Evolutionary conservation across 2,797 vertebrate species (phyloP).

Genomic region (Peromyscus eremicus): DNA sequence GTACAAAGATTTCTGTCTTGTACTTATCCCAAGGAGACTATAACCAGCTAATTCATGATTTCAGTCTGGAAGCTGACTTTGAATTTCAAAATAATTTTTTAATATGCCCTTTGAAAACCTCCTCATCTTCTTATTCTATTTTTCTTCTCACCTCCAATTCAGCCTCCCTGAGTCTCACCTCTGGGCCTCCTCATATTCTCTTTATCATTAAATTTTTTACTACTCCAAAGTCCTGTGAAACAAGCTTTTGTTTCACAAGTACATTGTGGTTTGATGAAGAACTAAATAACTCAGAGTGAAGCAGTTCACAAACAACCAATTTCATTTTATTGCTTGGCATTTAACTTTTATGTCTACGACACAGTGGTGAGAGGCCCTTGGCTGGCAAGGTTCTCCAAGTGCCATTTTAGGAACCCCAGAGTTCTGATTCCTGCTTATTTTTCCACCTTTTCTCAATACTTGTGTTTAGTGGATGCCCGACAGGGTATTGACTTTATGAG

Average conservation of each 20-base stretch:
- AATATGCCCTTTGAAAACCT: neutral
- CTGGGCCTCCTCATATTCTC: neutral
- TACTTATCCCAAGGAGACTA: neutral
- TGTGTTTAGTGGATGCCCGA: neutral
- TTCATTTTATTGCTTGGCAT: neutral
- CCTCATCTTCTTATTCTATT: neutral
- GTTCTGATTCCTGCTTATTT: neutral
- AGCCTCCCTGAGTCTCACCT: neutral
- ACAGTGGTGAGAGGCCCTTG: neutral
- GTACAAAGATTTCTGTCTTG: neutral
- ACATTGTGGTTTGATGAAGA: neutral
- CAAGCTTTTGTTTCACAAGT: neutral
- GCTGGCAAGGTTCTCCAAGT: neutral
- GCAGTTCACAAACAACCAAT: neutral
- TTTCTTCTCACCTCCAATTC: neutral
- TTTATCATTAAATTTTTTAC: neutral
- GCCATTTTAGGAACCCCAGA: neutral
- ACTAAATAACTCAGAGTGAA: conserved; percentile 25
- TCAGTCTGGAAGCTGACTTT: neutral
- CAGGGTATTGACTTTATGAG: neutral
- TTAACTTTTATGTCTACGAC: conserved; percentile 28
- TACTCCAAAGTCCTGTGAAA: too few species aligned
- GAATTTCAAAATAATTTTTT: neutral
- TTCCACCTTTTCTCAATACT: neutral
- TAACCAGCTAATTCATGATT: neutral